Base-by-base conservation (phyloP, 2,113 vertebrate genomes). In the Pelvicachromis taeniatus region DNA sequence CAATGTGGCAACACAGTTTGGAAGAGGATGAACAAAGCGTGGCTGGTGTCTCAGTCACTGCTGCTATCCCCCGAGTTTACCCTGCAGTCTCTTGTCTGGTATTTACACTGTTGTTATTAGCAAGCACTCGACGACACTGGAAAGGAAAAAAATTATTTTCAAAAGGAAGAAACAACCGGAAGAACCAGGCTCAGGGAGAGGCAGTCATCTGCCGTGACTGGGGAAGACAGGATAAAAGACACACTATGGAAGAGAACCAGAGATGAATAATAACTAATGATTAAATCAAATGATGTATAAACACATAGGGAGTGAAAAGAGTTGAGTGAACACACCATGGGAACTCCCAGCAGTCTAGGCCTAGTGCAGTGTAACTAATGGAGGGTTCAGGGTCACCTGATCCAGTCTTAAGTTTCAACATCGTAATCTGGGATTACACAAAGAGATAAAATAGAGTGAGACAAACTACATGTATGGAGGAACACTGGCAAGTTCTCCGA, bases 311-410 rank as follows among this genome's bases (percentile, higher is more conserved):
- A 65, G 38, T 38, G 33, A 38, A 8, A 65, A 65, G 33, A 2
- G 19, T 13, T 65, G 33, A 21, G 19, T 65, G 4, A 65, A 33
- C 33, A 38, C 19, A 65, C 38, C 33, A 65, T 0, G 33, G 59
- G 6, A 21, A 63, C 59, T 38, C 19, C 59, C 19, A 38, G 59
- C 33, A 65, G 33, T 33, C 59, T 38, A 0, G 33, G 59, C 0
- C 59, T 38, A 65, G 35, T 65, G 33, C 33, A 63, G 19, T 38
- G 19, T 38, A 63, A 63, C 6, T 13, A n/a, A 63, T 0, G 59
- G 1, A 63, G 59, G 33, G 38, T 63, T 21, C 33, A 63, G 33
- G 33, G 33, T 63, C 33, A 2, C 33, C 33, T 38, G 4, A 13
- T 65, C 4, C 33, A 38, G 33, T 6, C 6, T 10, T 38, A 38